Conservation (phyloP, 2,113 vertebrate species). For the Lophotis ruficrista region DNA sequence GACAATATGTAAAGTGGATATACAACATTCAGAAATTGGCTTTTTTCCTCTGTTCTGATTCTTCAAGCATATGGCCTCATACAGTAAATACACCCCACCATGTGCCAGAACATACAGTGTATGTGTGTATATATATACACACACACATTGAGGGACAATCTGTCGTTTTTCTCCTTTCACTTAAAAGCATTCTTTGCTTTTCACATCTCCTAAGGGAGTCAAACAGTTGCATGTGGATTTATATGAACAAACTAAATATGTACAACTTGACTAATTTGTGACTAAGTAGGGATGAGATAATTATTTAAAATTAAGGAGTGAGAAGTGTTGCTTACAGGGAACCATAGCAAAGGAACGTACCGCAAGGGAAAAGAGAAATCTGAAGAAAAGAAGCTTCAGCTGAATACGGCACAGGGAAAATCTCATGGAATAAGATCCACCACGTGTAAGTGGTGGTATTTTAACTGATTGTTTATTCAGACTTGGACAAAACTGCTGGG, state of each 20-base stretch:
- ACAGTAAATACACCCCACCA: constrained; percentile 72
- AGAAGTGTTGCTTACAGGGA: neutral
- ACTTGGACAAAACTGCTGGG: neutral
- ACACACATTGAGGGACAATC: constrained; percentile 72
- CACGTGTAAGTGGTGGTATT: neutral
- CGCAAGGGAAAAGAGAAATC: neutral
- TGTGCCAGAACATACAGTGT: constrained; percentile 78
- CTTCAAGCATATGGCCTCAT: constrained; percentile 68
- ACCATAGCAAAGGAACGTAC: neutral
- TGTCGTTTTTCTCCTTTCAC: constrained; percentile 63
- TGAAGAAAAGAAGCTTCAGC: neutral
- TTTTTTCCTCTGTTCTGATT: constrained; percentile 72
- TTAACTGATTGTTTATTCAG: neutral
- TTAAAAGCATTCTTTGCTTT: constrained; percentile 63
- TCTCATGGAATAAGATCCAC: neutral
- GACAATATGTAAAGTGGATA: constrained; percentile 65
- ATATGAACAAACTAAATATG: constrained; percentile 39
- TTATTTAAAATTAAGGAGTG: constrained; percentile 3
- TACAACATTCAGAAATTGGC: constrained; percentile 66
- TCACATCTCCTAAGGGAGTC: constrained; percentile 39
- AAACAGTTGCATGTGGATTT: constrained; percentile 57
- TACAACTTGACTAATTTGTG: constrained; percentile 24
- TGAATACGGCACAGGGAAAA: neutral
- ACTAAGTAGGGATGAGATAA: constrained; percentile 1
- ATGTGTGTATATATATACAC: constrained; percentile 4